phyloP scores from a whole-genome alignment of 2,797 vertebrate species.

The Odontamblyopus rebecca region DNA sequence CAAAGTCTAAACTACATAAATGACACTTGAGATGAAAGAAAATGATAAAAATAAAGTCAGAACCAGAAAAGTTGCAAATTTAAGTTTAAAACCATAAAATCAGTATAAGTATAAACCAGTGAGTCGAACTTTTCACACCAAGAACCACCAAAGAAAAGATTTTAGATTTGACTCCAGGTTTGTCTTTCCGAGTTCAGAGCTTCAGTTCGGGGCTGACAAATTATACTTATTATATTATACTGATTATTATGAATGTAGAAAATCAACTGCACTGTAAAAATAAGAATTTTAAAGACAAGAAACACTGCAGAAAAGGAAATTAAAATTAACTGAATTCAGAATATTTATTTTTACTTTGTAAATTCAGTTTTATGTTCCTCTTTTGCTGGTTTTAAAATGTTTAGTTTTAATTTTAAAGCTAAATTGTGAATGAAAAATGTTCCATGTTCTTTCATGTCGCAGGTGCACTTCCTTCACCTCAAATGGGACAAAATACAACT shows the following conservation, averaged over 20 bases:
- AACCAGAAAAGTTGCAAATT: too few species aligned
- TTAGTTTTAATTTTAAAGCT: neutral
- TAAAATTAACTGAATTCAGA: too few species aligned
- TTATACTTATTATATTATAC: neutral
- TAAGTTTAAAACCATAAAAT: too few species aligned
- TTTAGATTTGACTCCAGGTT: too few species aligned
- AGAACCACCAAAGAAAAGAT: too few species aligned
- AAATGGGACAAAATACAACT: neutral
- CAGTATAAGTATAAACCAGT: too few species aligned
- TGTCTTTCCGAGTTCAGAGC: too few species aligned
- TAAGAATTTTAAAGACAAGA: too few species aligned
- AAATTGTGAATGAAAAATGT: neutral
- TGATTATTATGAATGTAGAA: neutral
- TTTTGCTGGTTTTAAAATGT: neutral
- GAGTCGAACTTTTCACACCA: too few species aligned
- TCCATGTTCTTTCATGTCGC: neutral
- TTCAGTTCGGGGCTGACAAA: neutral
- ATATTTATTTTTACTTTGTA: neutral
- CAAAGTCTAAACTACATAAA: too few species aligned
- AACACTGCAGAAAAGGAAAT: neutral
- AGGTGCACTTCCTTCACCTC: neutral
- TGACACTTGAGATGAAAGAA: too few species aligned
- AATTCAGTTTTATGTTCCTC: neutral
- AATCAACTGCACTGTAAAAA: neutral
- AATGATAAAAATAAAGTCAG: too few species aligned